Conservation (phyloP, 2,888 invertebrate species). For the Crepidodera aurea region DNA sequence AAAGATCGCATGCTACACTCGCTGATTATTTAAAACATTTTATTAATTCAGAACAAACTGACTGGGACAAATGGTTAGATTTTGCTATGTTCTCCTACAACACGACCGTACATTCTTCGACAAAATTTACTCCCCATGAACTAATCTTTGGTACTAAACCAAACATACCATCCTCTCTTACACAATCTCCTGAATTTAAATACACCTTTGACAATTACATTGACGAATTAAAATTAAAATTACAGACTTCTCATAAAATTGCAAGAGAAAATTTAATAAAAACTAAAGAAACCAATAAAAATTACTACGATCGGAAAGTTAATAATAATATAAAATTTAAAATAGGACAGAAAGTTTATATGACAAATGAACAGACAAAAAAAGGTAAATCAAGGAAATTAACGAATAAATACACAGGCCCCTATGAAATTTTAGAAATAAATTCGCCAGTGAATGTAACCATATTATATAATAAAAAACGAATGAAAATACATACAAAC, state of each 20-base stretch:
- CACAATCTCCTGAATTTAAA: slow-evolving; percentile 46
- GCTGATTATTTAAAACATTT: too few species aligned
- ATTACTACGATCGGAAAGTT: not conserved
- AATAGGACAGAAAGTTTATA: not conserved
- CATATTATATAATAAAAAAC: not conserved
- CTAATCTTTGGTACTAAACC: slow-evolving; percentile 39
- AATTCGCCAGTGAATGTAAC: not conserved
- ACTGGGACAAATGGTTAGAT: slow-evolving; percentile 49
- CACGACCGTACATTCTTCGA: slow-evolving; percentile 39
- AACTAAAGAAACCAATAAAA: not conserved
- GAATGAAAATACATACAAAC: not conserved
- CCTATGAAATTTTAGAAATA: not conserved
- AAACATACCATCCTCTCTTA: slow-evolving; percentile 43
- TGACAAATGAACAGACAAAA: not conserved
- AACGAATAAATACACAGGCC: not conserved
- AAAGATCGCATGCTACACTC: slow-evolving; percentile 39
- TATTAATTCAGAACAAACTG: slow-evolving; percentile 40
- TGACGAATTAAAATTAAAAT: slow-evolving; percentile 43
- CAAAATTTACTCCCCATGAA: slow-evolving; percentile 43
- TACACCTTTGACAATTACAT: slow-evolving; percentile 46
- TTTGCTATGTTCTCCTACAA: slow-evolving; percentile 43
- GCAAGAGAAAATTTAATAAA: slow-evolving; percentile 39
- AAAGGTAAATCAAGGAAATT: not conserved
- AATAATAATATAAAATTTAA: not conserved
- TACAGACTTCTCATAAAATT: slow-evolving; percentile 37